phyloP scores from a whole-genome alignment of 2,888 invertebrate genomes.

The Hemaris fuciformis region DNA sequence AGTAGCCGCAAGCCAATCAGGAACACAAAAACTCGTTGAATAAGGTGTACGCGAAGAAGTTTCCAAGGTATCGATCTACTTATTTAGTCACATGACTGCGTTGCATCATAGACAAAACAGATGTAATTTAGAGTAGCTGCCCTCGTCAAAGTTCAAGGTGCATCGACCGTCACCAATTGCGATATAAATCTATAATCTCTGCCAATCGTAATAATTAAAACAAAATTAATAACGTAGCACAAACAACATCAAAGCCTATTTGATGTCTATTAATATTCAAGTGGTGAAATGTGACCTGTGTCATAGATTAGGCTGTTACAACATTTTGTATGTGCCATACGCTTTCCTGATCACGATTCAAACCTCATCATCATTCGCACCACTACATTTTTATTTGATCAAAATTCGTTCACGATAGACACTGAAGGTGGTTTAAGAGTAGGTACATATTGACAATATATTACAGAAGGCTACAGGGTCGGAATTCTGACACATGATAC shows the following conservation, averaged over 20 bases:
- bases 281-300: not conserved
- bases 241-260: not conserved
- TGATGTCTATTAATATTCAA: not conserved
- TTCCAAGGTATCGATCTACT: not conserved
- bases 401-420: slow-evolving; percentile 17
- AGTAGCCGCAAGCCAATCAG: not conserved
- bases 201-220: not conserved
- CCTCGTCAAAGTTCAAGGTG: slow-evolving; percentile 50
- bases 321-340: not conserved
- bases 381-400: slow-evolving; percentile 1
- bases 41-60: not conserved
- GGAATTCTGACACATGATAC: no score
- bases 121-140: slow-evolving; percentile 24
- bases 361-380: slow-evolving; percentile 11
- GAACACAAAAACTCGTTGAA: slow-evolving; percentile 1
- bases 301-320: slow-evolving; percentile 1
- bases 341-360: slow-evolving; percentile 10
- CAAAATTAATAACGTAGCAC: not conserved
- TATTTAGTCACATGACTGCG: slow-evolving; percentile 49
- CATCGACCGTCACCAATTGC: slow-evolving; percentile 28
- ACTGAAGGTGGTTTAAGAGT: slow-evolving; percentile 8
- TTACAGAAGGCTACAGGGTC: not conserved
- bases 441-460: no score
- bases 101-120: not conserved
- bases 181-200: slow-evolving; percentile 8